phyloP scores from a whole-genome alignment of 2,113 vertebrate genomes.

The Shinisaurus crocodilurus region DNA sequence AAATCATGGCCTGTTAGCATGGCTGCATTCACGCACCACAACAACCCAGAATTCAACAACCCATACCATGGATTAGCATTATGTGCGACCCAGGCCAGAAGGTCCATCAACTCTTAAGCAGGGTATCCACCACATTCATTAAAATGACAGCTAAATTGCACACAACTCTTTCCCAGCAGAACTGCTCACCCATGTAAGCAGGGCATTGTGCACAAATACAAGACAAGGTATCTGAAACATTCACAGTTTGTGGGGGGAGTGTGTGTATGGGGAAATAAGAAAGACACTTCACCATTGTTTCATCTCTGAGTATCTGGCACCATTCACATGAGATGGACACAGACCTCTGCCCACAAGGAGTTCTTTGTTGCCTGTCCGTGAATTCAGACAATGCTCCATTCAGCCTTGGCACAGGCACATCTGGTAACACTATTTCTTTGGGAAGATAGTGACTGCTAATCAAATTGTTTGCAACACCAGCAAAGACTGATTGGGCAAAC shows the following conservation, averaged over 20 bases:
- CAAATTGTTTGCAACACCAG: conserved; percentile 21
- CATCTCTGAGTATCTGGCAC: conserved; percentile 47
- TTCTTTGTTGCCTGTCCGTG: conserved; percentile 67
- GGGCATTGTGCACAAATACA: background rate
- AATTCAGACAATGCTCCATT: conserved; percentile 66
- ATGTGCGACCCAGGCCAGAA: no score
- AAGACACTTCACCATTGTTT: conserved; percentile 51
- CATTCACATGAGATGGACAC: conserved; percentile 44
- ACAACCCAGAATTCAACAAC: no score
- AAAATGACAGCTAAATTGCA: background rate
- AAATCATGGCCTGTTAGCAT: no score
- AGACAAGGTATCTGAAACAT: background rate
- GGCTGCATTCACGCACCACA: no score
- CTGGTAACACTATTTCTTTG: conserved; percentile 21
- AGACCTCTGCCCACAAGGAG: conserved; percentile 58
- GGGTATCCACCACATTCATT: no score
- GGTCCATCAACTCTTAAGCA: background rate
- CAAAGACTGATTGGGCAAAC: background rate
- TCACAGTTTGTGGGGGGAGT: background rate
- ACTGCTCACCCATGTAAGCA: background rate
- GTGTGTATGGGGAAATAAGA: conserved; percentile 21
- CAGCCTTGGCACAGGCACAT: conserved; percentile 46
- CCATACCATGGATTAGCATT: no score
- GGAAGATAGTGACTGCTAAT: conserved; percentile 44
- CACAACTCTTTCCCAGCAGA: no score